These are phyloP conservation scores for Pseudonaja textilis DNA, from an alignment of 2,113 vertebrate genomes.

Conservation along the genomic window DNA sequence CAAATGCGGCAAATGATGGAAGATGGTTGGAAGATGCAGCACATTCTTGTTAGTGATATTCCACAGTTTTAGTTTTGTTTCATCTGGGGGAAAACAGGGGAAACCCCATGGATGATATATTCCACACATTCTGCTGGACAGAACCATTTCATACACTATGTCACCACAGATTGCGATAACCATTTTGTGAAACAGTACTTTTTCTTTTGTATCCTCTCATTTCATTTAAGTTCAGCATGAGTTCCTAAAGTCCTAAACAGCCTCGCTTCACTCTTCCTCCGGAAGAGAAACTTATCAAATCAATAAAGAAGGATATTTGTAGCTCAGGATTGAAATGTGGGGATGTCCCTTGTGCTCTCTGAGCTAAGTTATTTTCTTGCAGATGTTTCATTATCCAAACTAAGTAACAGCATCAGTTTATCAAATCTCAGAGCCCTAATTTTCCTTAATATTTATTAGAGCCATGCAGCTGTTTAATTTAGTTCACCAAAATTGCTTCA, in stretches of 20 bases:
- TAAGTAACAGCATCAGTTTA: not conserved
- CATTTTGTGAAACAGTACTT: conserved; percentile 59
- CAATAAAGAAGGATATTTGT: not conserved
- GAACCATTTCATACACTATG: conserved; percentile 57
- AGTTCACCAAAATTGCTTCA: not conserved
- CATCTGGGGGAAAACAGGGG: conserved; percentile 75
- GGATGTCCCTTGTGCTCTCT: not conserved
- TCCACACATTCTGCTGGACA: conserved; percentile 49
- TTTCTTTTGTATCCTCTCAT: conserved; percentile 56
- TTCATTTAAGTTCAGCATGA: conserved; percentile 55
- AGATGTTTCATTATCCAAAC: not conserved
- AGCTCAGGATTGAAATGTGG: not conserved
- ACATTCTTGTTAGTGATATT: conserved; percentile 93
- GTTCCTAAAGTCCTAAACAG: conserved; percentile 33
- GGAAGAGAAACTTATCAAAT: conserved; percentile 55
- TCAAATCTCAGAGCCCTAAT: conserved; percentile 23
- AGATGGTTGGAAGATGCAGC: conserved; percentile 94
- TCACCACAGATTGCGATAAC: conserved; percentile 39
- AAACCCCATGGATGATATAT: not conserved
- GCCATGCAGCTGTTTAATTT: not conserved
- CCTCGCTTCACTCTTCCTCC: conserved; percentile 44
- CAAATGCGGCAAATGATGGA: conserved; percentile 98
- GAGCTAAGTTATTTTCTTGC: not conserved
- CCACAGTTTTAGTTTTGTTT: conserved; percentile 93
- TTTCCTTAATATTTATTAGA: not conserved